phyloP scores from a whole-genome alignment of 2,888 invertebrate species.

The Ctenicera cuprea region DNA sequence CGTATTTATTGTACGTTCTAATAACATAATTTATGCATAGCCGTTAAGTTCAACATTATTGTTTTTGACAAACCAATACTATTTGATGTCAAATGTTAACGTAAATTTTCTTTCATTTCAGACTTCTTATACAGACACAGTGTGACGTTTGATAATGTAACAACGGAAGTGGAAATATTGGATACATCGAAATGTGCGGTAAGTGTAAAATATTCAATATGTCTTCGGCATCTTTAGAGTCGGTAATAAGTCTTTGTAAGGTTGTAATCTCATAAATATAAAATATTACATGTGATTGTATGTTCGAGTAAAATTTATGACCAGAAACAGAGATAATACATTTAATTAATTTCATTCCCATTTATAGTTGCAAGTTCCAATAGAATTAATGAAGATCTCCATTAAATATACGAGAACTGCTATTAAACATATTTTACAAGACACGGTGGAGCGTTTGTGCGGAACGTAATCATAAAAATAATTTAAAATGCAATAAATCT shows the following conservation, averaged over 20 bases:
- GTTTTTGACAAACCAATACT: too few relatives aligned
- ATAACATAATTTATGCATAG: too few relatives aligned
- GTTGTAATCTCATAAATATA: slow-evolving; percentile 19
- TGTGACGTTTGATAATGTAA: slow-evolving; percentile 85
- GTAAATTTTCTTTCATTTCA: slow-evolving; percentile 74
- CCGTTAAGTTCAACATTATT: too few relatives aligned
- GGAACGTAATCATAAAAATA: slow-evolving; percentile 36
- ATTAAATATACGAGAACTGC: slow-evolving; percentile 30
- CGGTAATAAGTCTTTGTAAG: not conserved
- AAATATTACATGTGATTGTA: slow-evolving; percentile 33
- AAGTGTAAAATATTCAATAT: slow-evolving; percentile 70
- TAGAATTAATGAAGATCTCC: slow-evolving; percentile 43
- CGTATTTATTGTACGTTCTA: too few relatives aligned
- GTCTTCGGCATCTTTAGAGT: not conserved
- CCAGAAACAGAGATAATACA: slow-evolving; percentile 36
- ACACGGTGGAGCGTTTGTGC: slow-evolving; percentile 22
- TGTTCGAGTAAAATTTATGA: slow-evolving; percentile 30
- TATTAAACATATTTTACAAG: slow-evolving; percentile 35
- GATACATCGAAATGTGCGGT: slow-evolving; percentile 89
- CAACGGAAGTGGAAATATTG: slow-evolving; percentile 86
- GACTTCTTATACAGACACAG: slow-evolving; percentile 88
- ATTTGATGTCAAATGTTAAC: too few relatives aligned
- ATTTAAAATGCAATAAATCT: slow-evolving; percentile 36
- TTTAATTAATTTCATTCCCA: slow-evolving; percentile 40
- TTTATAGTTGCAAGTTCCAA: slow-evolving; percentile 33